phyloP scores from a whole-genome alignment of 2,888 invertebrate species.

The Sinopyrophorus schimmeli region DNA sequence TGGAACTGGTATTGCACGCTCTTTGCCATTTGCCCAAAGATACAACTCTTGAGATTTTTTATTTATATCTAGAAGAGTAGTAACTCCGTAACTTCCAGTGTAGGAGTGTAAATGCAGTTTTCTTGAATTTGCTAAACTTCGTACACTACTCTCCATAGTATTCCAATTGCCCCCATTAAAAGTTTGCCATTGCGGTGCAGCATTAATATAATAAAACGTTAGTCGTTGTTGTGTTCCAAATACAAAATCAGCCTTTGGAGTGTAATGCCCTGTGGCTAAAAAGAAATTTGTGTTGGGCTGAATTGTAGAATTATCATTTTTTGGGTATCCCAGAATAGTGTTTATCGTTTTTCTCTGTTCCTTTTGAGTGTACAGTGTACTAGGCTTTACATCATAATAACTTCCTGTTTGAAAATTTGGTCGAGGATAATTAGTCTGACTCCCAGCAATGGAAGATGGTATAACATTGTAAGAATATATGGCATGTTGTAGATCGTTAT shows the following conservation, averaged over 20 bases:
- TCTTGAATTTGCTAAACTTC: slow-evolving; percentile 53
- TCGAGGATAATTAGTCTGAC: slow-evolving; percentile 57
- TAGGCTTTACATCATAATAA: slow-evolving; percentile 55
- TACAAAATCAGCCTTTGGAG: slow-evolving; percentile 66
- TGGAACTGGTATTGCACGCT: slow-evolving; percentile 58
- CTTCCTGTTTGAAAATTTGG: slow-evolving; percentile 58
- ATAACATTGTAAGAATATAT: slow-evolving; percentile 60
- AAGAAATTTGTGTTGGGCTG: slow-evolving; percentile 50
- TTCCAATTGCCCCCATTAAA: slow-evolving; percentile 66
- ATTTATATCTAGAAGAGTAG: slow-evolving; percentile 59
- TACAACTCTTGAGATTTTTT: slow-evolving; percentile 42
- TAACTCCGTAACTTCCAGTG: slow-evolving; percentile 64
- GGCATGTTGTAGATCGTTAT: slow-evolving; percentile 57
- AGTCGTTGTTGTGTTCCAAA: slow-evolving; percentile 62
- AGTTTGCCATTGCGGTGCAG: slow-evolving; percentile 69
- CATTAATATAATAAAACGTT: slow-evolving; percentile 67
- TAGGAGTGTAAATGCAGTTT: slow-evolving; percentile 55
- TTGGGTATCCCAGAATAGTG: slow-evolving; percentile 41
- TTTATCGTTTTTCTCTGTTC: slow-evolving; percentile 47
- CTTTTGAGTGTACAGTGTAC: slow-evolving; percentile 44
- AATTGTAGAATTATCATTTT: slow-evolving; percentile 54
- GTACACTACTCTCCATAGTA: slow-evolving; percentile 55
- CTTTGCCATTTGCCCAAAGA: slow-evolving; percentile 40
- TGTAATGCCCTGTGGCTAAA: slow-evolving; percentile 65
- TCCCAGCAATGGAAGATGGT: slow-evolving; percentile 55